phyloP scores from a whole-genome alignment of 2,888 invertebrate species.

The Eilema depressum region DNA sequence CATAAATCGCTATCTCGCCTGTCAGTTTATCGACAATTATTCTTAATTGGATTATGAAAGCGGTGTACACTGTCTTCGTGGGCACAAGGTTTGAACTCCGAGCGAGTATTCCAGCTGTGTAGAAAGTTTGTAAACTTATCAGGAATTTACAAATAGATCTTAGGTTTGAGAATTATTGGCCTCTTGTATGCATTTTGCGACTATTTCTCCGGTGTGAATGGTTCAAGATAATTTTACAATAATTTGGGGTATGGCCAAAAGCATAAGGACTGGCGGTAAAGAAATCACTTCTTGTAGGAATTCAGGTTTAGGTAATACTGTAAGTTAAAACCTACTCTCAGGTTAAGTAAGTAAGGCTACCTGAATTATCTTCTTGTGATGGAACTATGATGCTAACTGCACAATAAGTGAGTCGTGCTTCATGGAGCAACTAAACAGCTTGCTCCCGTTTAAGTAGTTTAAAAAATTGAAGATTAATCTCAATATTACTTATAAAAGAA shows the following conservation, averaged over 20 bases:
- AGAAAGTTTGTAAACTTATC: not conserved
- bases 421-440: no score
- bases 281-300: not conserved
- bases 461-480: no score
- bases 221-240: slow-evolving; percentile 1
- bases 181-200: not conserved
- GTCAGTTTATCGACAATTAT: slow-evolving; percentile 87
- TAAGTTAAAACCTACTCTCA: no score
- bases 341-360: no score
- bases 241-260: not conserved
- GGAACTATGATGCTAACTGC: no score
- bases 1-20: slow-evolving; percentile 84
- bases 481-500: no score
- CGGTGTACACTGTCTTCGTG: slow-evolving; percentile 66
- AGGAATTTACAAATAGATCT: not conserved
- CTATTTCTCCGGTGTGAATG: not conserved
- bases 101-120: slow-evolving; percentile 31
- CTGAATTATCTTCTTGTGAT: no score
- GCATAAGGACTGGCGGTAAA: not conserved
- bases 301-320: not conserved
- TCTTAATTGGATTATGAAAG: slow-evolving; percentile 87
- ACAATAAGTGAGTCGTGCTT: no score
- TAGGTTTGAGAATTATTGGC: not conserved
- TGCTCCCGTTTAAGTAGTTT: no score
- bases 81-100: slow-evolving; percentile 49